Percentiles rank a stretch among this genome's conserved stretches.
Conservation (phyloP, 2,888 invertebrate species). For the Drosophila rellima region DNA sequence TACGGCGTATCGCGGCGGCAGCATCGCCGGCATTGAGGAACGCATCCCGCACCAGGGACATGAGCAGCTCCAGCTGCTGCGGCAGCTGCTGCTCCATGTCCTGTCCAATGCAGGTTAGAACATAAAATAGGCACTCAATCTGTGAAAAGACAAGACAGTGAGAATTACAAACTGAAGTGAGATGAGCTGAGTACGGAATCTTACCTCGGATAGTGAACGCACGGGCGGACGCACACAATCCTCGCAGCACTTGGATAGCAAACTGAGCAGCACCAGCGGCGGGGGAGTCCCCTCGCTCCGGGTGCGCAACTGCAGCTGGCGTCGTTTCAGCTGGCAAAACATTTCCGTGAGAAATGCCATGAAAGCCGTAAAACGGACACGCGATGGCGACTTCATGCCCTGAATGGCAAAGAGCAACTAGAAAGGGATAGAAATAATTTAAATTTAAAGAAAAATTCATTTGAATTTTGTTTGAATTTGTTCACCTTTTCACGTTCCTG, state of each 20-base stretch:
- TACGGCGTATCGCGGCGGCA: constrained; percentile 92
- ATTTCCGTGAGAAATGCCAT: constrained; percentile 96
- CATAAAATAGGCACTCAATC: constrained; percentile 96
- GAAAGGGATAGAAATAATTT: not conserved
- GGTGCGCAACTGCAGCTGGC: constrained; percentile 87
- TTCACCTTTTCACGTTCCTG: constrained; percentile 91
- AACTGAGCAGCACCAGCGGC: constrained; percentile 91
- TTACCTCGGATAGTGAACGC: constrained; percentile 92
- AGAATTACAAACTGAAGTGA: not conserved
- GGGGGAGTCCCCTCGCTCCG: constrained; percentile 88
- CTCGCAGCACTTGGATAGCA: constrained; percentile 95
- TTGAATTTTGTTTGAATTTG: not conserved
- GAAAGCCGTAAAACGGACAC: constrained; percentile 92
- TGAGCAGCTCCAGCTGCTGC: constrained; percentile 91
- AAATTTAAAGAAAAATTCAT: too few relatives aligned
- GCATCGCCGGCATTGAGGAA: constrained; percentile 91
- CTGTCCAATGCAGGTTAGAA: constrained; percentile 94
- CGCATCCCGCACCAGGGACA: constrained; percentile 93
- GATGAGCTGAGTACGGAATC: not conserved
- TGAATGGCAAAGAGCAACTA: constrained; percentile 85
- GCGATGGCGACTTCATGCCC: constrained; percentile 87
- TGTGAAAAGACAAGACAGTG: constrained; percentile 78
- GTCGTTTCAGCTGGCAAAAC: constrained; percentile 93
- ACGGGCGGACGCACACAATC: constrained; percentile 94
- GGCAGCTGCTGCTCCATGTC: constrained; percentile 94